Percentiles rank a stretch among this genome's conserved stretches.
phyloP scores from a whole-genome alignment of 2,888 invertebrate genomes.

The Stenotaenia linearis region DNA sequence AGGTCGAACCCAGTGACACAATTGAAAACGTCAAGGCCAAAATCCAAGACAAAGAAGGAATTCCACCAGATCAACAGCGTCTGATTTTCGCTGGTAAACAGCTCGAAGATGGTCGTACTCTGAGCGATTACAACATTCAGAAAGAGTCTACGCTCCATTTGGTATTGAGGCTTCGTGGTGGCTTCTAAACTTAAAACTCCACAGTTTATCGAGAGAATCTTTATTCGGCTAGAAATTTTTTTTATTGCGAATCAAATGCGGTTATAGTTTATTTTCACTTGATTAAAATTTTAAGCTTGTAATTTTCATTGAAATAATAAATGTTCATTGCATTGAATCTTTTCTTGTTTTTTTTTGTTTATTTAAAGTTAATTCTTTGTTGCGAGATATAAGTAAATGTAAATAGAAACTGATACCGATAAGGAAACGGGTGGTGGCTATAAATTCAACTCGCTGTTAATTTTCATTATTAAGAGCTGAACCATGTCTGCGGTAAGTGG shows the following conservation, averaged over 20 bases:
- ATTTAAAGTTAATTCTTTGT: background rate
- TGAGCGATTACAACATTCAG: constrained; percentile 60
- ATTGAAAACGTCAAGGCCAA: too few relatives aligned
- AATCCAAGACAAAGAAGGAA: too few relatives aligned
- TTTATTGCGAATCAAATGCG: background rate
- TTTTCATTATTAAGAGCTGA: background rate
- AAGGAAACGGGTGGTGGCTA: background rate
- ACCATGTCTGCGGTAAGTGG: background rate
- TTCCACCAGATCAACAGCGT: too few relatives aligned
- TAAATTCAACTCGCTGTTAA: background rate
- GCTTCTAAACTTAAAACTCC: constrained; percentile 45
- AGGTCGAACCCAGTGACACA: too few relatives aligned
- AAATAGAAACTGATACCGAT: too few relatives aligned
- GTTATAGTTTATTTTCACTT: background rate
- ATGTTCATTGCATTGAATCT: background rate
- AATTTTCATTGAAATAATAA: background rate
- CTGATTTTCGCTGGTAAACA: constrained; percentile 61
- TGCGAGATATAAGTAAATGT: background rate
- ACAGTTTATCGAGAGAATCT: background rate
- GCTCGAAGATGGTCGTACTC: constrained; percentile 57
- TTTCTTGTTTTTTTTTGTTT: background rate
- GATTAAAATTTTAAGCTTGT: constrained; percentile 11
- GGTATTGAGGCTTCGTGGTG: constrained; percentile 88
- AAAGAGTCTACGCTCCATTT: constrained; percentile 83
- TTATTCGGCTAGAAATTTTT: background rate